phyloP scores from a whole-genome alignment of 2,797 vertebrate genomes.

The Chloroceryle amazona region DNA sequence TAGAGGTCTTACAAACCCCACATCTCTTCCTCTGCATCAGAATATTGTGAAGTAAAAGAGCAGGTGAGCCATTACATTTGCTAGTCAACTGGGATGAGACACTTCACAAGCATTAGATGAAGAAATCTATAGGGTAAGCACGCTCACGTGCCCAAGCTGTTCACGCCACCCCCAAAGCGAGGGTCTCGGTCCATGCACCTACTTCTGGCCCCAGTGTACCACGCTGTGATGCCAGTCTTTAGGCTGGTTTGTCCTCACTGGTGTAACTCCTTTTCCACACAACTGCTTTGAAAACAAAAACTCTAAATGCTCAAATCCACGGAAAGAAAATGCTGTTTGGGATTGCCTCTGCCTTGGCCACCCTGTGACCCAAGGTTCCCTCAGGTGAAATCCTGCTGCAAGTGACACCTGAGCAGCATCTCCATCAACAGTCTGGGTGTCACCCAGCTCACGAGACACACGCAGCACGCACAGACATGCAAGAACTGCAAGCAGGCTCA shows the following conservation, averaged over 20 bases:
- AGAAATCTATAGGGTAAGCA: not conserved
- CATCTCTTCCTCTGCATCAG: not conserved
- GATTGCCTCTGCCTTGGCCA: not conserved
- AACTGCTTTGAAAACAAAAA: not conserved
- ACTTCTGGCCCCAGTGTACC: not conserved
- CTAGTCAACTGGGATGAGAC: not conserved
- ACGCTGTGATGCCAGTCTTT: not conserved
- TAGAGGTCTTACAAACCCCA: not conserved
- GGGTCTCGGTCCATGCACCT: fast-evolving
- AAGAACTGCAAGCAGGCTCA: not conserved
- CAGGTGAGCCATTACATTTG: not conserved
- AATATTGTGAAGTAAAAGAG: not conserved
- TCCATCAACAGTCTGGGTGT: fast-evolving
- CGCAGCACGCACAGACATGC: fast-evolving
- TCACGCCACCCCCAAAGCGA: not conserved
- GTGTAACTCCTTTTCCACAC: not conserved
- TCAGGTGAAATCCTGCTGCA: not conserved
- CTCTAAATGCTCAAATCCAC: not conserved
- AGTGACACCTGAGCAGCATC: not conserved
- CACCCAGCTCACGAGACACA: fast-evolving
- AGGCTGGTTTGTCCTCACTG: not conserved
- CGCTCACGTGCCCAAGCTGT: fast-evolving
- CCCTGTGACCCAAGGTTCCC: not conserved
- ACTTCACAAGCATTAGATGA: not conserved
- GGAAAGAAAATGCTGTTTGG: not conserved